Evolutionary conservation across 2,888 invertebrate genomes (phyloP), one percentile per base, ranked within the genome.

Genomic region (Drosophila rellima): DNA sequence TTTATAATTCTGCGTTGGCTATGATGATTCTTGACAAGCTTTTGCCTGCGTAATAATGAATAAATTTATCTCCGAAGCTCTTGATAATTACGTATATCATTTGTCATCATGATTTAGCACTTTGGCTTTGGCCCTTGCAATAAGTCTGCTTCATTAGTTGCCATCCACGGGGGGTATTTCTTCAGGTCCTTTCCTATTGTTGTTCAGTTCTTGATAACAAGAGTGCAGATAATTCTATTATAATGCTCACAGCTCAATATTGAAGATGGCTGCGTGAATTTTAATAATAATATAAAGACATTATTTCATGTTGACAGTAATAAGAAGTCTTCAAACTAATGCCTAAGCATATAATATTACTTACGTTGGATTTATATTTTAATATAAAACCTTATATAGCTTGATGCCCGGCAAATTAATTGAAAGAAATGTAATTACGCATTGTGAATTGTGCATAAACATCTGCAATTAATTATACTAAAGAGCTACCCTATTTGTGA

Each of bases 41-140:
- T 67, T 57, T 52, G 40, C 37, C 59, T 33, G 42, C 26, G 26
- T 54, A 54, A 54, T 57, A 71, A 71, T 71, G 74, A 44, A 67
- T 72, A 61, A 56, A 78, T 64, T 73, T 54, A 77, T 77, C 50
- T 59, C 42, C 2, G 48, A 39, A 62, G 55, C 59, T 44, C n/a
- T 39, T 62, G 31, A 74, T 72, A 77, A 71, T 74, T 70, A 66
- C 45, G 72, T n/a, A 56, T 56, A 63, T 67, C 78, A 78, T 73
- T 75, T 75, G 78, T 78, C 74, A 75, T 64, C 60, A 48, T 67
- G 74, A 72, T 54, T 75, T 73, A 78, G 68, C 68, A 73, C 52
- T 67, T 64, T 20, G 37, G 48, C 60, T 47, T 54, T 37, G 60
- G 17, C 18, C 56, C 45, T 44, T 77, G 77, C 73, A 78, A 75